Base-by-base conservation (phyloP, 2,113 vertebrate genomes). In the Ondatra zibethicus region DNA sequence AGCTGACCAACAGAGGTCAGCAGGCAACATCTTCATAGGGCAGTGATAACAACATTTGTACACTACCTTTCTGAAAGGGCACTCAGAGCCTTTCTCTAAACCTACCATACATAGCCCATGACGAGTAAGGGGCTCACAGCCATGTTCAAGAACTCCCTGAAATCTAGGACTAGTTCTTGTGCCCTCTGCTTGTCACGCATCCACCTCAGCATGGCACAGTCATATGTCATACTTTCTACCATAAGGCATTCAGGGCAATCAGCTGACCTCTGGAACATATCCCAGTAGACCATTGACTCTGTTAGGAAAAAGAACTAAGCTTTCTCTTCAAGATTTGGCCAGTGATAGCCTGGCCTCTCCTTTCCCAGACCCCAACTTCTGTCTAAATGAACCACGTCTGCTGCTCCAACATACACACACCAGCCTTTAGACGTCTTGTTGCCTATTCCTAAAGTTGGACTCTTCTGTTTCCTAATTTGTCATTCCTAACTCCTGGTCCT, bases 101-200 rank as follows among this genome's bases (percentile, higher is more conserved):
- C 87, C 70, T 45, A 39, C 27, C 70, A 58, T 58, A 47, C 75
- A 47, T 8, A 29, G 58, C 25, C 39, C 27, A 42, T 29, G 29
- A 36, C 19, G 25, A 16, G 36, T 39, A 42, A 14, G 23, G 42
- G 4, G 21, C 39, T 52, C 11, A 31, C 0, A 3, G 72, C n/a
- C 0, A 0, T 23, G 16, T 36, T 19, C 2, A 58, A 7, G 16
- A 25, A 19, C 7, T 0, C n/a, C n/a, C 29, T 9, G 6, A 19
- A 39, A 45, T 17, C 31, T 14, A 1, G 13, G 11, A 39, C 8
- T 17, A 9, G 61, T 25, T 19, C 70, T n/a, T 66, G 33, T 33
- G 17, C 45, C 19, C 50, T n/a, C 36, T 17, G 45, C 17, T 39
- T 50, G 50, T 52, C 17, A 16, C 1, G 36, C 2, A 33, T 3